phyloP scores from a whole-genome alignment of 2,888 invertebrate genomes.

The Phalera bucephala region DNA sequence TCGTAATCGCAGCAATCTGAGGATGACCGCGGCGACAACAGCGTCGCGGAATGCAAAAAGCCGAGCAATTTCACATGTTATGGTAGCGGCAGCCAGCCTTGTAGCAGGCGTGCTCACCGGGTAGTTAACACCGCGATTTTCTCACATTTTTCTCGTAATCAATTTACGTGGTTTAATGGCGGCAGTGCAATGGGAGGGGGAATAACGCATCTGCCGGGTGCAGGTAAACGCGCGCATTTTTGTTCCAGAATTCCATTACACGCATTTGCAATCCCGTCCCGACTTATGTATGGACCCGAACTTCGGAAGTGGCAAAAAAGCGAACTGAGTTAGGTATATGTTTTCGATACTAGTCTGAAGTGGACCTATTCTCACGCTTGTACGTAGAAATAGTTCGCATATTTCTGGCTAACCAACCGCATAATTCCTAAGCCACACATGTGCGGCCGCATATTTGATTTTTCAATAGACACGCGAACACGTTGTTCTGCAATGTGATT shows the following conservation, averaged over 20 bases:
- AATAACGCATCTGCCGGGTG: slow-evolving; percentile 53
- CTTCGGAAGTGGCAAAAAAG: slow-evolving; percentile 31
- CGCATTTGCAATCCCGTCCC: slow-evolving; percentile 76
- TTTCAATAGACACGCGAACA: slow-evolving; percentile 41
- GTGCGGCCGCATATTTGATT: slow-evolving; percentile 39
- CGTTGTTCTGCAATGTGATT: slow-evolving; percentile 35
- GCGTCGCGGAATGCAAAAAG: slow-evolving; percentile 61
- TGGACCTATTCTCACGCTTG: slow-evolving; percentile 31
- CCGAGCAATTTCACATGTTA: slow-evolving; percentile 54
- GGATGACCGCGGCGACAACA: slow-evolving; percentile 46
- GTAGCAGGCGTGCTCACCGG: slow-evolving; percentile 48
- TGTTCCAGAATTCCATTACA: slow-evolving; percentile 77
- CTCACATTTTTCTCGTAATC: slow-evolving; percentile 78
- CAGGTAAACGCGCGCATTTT: slow-evolving; percentile 74
- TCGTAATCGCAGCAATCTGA: slow-evolving; percentile 53
- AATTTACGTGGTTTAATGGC: slow-evolving; percentile 66
- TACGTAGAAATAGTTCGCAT: slow-evolving; percentile 36
- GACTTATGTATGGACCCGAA: slow-evolving; percentile 33
- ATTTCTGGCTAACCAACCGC: slow-evolving; percentile 51
- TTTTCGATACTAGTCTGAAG: slow-evolving; percentile 13
- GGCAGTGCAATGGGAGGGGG: slow-evolving; percentile 45
- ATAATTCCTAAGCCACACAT: slow-evolving; percentile 45
- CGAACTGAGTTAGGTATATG: slow-evolving; percentile 18
- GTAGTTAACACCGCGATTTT: slow-evolving; percentile 67
- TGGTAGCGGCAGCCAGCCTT: slow-evolving; percentile 34